Conservation (phyloP, 2,888 invertebrate species). For the Sarcophaga rosellei region DNA sequence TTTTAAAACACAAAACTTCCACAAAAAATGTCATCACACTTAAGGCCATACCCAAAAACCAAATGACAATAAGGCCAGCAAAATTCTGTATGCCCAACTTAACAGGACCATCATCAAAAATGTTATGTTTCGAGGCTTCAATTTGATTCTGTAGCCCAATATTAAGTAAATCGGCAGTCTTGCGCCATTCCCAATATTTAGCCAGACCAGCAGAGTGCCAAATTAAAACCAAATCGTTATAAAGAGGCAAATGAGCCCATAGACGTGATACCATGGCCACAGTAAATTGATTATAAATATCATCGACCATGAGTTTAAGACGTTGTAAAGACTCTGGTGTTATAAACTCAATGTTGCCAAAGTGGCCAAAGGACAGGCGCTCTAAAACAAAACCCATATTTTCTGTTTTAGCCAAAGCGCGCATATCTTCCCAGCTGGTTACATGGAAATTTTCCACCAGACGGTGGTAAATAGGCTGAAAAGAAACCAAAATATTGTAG, state of each 20-base stretch:
- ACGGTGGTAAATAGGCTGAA: background rate
- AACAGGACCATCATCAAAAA: slow-evolving; percentile 72
- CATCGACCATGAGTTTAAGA: slow-evolving; percentile 85
- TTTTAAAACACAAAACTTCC: slow-evolving; percentile 18
- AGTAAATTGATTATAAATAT: slow-evolving; percentile 86
- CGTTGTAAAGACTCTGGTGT: slow-evolving; percentile 83
- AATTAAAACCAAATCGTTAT: slow-evolving; percentile 83
- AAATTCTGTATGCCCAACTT: slow-evolving; percentile 74
- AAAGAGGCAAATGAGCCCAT: slow-evolving; percentile 83
- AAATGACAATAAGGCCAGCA: slow-evolving; percentile 75
- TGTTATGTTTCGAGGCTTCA: slow-evolving; percentile 70
- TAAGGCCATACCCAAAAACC: slow-evolving; percentile 72
- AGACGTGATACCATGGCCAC: slow-evolving; percentile 84
- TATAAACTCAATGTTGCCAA: slow-evolving; percentile 75
- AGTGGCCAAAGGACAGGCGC: slow-evolving; percentile 82
- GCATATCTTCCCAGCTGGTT: slow-evolving; percentile 23
- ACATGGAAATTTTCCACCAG: background rate
- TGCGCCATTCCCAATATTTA: slow-evolving; percentile 84
- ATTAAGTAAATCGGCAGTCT: slow-evolving; percentile 72
- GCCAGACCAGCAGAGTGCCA: slow-evolving; percentile 85
- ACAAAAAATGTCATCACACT: slow-evolving; percentile 2
- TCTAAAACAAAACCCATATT: slow-evolving; percentile 85
- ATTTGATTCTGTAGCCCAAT: slow-evolving; percentile 74
- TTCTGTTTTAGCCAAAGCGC: slow-evolving; percentile 80
- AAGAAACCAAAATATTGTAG: slow-evolving; percentile 1